Evolutionary conservation across 2,888 invertebrate species (phyloP), one percentile per base, ranked within the genome.

Genomic region (Ormyrus thymus): DNA sequence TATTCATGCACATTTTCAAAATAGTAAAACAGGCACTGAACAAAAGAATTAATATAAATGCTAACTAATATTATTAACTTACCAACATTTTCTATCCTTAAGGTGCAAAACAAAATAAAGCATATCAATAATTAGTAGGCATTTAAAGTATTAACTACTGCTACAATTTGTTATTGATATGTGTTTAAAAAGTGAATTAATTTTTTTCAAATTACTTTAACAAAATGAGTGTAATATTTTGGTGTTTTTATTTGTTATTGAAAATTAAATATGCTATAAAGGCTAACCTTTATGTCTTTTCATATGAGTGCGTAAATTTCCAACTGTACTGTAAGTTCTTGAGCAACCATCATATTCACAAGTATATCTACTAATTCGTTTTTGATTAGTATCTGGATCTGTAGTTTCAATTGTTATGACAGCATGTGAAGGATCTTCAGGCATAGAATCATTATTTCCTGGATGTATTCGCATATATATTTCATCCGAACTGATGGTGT

Each of bases 281-380:
- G 43, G 84, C 85, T 86, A 91, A 97, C 98, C 98, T 94, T 95
- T 96, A 88, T 98, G 98, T 76, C 97, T 97, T 92, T 98, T 98
- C 93, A 97, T 94, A 91, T 98, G 98, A 80, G 98, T 98, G 87
- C 97, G 93, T 83, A 98, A 92, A 91, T 98, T 98, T 71, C 98
- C 98, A 84, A 97, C 95, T 7, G 98, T 98, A 89, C 97, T 97
- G 90, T 98, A 98, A 75, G 96, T 96, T 84, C 97, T 92, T 82
- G 93, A 92, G 89, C 98, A 98, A 13, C 96, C 96, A 81, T 95
- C 95, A 90, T 95, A 97, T 91, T 97, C 96, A 91, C 98, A 98
- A 86, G 93, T 93, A 90, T 96, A 97, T 85, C 97, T 92, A 84
- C 94, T 94, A 58, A 93, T 91, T 86, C 92, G 92, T 69, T 91